Base-by-base conservation (phyloP, 2,113 vertebrate species). In the Apodemus speciosus region DNA sequence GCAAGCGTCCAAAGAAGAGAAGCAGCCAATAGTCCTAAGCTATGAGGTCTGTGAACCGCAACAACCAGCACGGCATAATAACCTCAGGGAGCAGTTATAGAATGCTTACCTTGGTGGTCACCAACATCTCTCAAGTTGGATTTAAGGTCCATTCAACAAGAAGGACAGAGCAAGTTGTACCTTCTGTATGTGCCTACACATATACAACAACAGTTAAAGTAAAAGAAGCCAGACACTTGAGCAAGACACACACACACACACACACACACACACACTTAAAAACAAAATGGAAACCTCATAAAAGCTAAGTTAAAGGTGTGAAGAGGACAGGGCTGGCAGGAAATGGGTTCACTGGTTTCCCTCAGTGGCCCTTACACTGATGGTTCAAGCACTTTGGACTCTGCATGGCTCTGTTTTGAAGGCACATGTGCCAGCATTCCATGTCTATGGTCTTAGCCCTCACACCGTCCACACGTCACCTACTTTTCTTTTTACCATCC, bases 401-500 rank as follows among this genome's bases (percentile, higher is more conserved):
- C 25, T 7, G 0, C 18, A 0, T 1, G 23, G n/a, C 43, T 13
- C 20, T n/a, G 13, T 35, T 21, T 58, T 58, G 83, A 71, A 88
- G 58, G 46, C 10, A 4, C 58, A 21, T 16, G 49, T 10, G 30
- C 27, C 53, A 21, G 32, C 46, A 27, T 35, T 80, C 51, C 27
- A 23, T 3, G n/a, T n/a, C 83, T 11, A 32, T 30, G n/a, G 20
- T 32, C 62, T 84, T 49, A 38, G 49, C 10, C 30, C 1, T 0
- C 32, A 62, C 15, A 30, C 38, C 43, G 35, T 6, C 81, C 38
- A 30, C 35, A 2, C 4, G 18, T 56, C 92, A 60, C 25, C 46
- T 90, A 2, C 0, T 92, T 94, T 90, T 72, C 79, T 68, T 93
- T 84, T 76, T 88, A 23, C 35, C 30, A 38, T 49, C 84, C 49